A percentile compares a stretch with the other conserved stretches of the same genome.
These are phyloP conservation scores for Aphis gossypii DNA, from an alignment of 1,140 invertebrate species.

Conservation along the genomic window DNA sequence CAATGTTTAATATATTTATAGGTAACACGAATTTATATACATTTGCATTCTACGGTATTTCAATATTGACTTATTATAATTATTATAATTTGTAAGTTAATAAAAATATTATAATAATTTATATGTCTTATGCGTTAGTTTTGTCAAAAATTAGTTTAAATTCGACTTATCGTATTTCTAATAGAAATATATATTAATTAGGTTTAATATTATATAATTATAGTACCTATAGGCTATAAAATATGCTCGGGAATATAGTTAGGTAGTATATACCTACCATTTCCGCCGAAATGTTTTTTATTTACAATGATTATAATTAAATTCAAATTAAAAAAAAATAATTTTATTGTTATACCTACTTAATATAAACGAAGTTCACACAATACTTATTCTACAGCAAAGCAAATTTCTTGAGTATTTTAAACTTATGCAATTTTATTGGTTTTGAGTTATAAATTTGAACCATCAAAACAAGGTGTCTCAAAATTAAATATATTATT, in stretches of 20 bases:
- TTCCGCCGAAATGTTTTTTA: not conserved
- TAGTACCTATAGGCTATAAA: no score
- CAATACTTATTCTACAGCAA: not conserved
- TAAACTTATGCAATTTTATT: not conserved
- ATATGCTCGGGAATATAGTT: no score
- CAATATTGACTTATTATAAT: no score
- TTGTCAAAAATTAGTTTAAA: not conserved
- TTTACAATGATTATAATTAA: not conserved
- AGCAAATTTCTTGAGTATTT: not conserved
- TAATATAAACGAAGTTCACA: not conserved
- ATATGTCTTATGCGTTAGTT: no score
- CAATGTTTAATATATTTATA: no score
- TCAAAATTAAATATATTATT: not conserved
- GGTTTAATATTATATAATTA: not conserved
- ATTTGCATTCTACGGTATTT: no score
- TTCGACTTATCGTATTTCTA: not conserved
- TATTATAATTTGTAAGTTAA: no score
- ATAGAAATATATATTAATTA: not conserved
- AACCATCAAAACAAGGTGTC: not conserved
- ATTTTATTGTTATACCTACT: not conserved
- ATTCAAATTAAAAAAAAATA: not conserved
- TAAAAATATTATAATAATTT: no score
- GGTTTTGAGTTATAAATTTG: not conserved
- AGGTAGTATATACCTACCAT: not conserved
- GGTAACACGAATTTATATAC: no score